These are phyloP conservation scores for Spizella passerina DNA, from an alignment of 2,797 vertebrate genomes.

Conservation along the genomic window DNA sequence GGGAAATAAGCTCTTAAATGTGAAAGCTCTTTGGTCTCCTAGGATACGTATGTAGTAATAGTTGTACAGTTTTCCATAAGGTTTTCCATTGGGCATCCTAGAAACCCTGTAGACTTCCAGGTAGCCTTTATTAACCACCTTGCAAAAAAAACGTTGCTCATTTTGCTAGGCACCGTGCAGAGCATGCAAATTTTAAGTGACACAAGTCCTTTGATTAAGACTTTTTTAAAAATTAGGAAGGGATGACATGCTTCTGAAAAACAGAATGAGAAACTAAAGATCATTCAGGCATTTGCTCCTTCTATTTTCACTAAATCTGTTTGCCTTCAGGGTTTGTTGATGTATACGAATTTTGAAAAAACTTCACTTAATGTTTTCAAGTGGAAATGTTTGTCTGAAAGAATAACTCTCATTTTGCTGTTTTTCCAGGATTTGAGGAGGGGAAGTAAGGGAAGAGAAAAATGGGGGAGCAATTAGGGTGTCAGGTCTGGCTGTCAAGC, in stretches of 20 bases:
- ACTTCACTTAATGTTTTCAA: not conserved
- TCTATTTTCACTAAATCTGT: not conserved
- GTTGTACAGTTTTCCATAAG: slow-evolving; percentile 16
- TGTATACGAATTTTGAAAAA: not conserved
- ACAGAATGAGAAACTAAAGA: not conserved
- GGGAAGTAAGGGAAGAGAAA: not conserved
- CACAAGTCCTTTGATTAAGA: not conserved
- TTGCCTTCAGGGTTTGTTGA: not conserved
- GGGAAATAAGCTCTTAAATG: slow-evolving; percentile 55
- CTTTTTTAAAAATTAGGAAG: not conserved
- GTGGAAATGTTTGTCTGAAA: not conserved
- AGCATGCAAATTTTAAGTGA: not conserved
- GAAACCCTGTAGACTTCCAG: slow-evolving; percentile 9
- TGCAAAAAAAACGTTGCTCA: not conserved
- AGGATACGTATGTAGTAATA: slow-evolving; percentile 62
- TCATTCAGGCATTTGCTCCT: not conserved
- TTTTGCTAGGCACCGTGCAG: not conserved
- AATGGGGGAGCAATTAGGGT: not conserved
- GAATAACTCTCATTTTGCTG: not conserved
- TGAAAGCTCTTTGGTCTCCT: slow-evolving; percentile 64
- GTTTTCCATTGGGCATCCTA: not conserved
- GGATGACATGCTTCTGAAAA: not conserved
- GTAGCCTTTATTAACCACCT: not conserved
- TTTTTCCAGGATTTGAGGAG: not conserved
- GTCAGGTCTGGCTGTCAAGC: not conserved